Evolutionary conservation across 2,888 invertebrate genomes (phyloP), one percentile per base, ranked within the genome.

Genomic region (Dione vanillae): DNA sequence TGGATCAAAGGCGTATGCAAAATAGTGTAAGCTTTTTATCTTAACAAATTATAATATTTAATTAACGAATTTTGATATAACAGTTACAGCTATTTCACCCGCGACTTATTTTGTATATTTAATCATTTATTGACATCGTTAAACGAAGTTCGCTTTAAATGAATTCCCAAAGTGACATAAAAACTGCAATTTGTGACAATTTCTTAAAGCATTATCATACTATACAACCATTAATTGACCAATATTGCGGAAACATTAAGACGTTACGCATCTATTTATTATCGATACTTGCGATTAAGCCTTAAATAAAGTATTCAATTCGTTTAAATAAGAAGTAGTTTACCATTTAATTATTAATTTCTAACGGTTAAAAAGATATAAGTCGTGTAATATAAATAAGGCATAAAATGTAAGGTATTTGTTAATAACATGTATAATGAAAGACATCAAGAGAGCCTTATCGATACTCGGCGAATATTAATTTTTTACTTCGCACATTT

Each of bases 221-320:
- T 27, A 59, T 59, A n/a, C 43, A n/a, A 20, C 43, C 9, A 59
- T 10, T 59, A 43, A 59, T 43, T 59, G 43, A 20, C 43, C 10
- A 45, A 45, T 61, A 61, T 45, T 16, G 27, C 10, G 61, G 45
- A 61, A 61, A 61, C 61, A 45, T 61, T 61, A 61, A 59, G 7
- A 40, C 16, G 27, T 43, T 61, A 7, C 41, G n/a, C 1, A 61
- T 61, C 27, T 45, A 45, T 43, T 27, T 45, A 27, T n/a, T 27
- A 45, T 10, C 27, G n/a, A 45, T 45, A 45, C 45, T n/a, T 6
- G 7, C 45, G 45, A 45, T 61, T 45, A n/a, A 59, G 41, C 10
- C n/a, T 41, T 43, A 9, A 20, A 19, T 58, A 12, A 41, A 20
- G 10, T 27, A 61, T 9, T 61, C 1, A 61, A 43, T 41, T 27